Evolutionary conservation across 2,888 invertebrate genomes (phyloP).

Genomic region (Zhengitettix transpicula): DNA sequence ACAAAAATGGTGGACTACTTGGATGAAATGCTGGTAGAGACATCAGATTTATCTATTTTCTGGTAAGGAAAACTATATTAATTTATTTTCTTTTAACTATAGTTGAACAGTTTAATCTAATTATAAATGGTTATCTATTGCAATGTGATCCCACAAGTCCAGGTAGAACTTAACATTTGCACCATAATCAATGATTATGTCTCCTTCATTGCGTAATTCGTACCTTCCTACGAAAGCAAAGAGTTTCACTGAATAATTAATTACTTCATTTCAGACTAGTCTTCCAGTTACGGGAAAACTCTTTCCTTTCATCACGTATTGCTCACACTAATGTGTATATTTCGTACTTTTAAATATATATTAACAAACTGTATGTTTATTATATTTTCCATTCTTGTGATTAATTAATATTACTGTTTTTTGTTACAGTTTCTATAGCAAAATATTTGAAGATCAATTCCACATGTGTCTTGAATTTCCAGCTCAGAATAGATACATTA

Average conservation of each 20-base stretch:
- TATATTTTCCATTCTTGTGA: too few species aligned
- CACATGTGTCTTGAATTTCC: slow-evolving; percentile 98
- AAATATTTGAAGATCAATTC: slow-evolving; percentile 94
- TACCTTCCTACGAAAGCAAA: too few species aligned
- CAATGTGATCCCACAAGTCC: too few species aligned
- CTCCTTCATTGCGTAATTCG: too few species aligned
- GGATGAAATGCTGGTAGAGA: slow-evolving; percentile 91
- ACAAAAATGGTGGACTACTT: slow-evolving; percentile 96
- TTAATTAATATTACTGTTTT: not conserved
- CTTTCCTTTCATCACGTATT: not conserved
- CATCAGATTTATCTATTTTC: slow-evolving; percentile 92
- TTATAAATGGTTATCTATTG: not conserved
- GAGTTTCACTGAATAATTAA: not conserved
- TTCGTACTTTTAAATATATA: too few species aligned
- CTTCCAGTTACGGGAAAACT: too few species aligned
- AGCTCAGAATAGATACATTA: slow-evolving; percentile 93
- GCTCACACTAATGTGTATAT: too few species aligned
- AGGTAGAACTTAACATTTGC: too few species aligned
- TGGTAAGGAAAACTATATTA: slow-evolving; percentile 35
- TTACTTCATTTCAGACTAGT: too few species aligned
- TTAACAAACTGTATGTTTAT: too few species aligned
- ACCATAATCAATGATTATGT: too few species aligned
- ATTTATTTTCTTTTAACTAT: not conserved
- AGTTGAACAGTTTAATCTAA: not conserved
- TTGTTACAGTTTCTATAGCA: slow-evolving; percentile 61